These are phyloP conservation scores for Ephialtes manifestator DNA, from an alignment of 2,888 invertebrate species.

Conservation along the genomic window DNA sequence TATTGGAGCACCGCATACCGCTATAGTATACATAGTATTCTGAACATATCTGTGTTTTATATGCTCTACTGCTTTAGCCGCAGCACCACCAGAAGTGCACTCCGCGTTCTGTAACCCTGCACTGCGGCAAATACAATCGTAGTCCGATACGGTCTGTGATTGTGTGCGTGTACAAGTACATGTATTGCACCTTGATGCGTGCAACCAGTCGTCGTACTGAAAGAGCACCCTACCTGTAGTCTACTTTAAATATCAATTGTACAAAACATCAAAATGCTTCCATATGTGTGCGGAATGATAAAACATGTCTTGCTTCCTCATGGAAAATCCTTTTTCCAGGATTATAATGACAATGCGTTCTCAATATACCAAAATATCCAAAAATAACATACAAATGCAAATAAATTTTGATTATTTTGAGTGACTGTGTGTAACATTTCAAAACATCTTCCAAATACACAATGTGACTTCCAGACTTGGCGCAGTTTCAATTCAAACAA, in stretches of 20 bases:
- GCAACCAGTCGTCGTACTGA: background rate
- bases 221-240: constrained; percentile 29
- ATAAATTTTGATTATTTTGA: too few species aligned
- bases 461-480: too few species aligned
- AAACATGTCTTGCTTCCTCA: background rate
- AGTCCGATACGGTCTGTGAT: constrained; percentile 49
- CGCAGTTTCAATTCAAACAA: too few species aligned
- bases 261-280: background rate
- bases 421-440: too few species aligned
- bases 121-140: constrained; percentile 76
- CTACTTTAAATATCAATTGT: background rate
- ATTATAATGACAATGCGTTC: background rate
- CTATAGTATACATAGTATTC: constrained; percentile 6
- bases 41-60: constrained; percentile 14
- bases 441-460: too few species aligned
- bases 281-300: background rate
- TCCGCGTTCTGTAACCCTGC: constrained; percentile 69
- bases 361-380: too few species aligned
- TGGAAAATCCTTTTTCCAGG: background rate
- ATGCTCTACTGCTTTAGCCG: constrained; percentile 39
- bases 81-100: constrained; percentile 36
- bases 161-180: constrained; percentile 60
- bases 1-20: constrained; percentile 15
- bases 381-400: too few species aligned
- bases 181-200: constrained; percentile 37